Evolutionary conservation across 2,797 vertebrate species (phyloP), one percentile per base, ranked within the genome.

Genomic region (Cossypha dichroa): DNA sequence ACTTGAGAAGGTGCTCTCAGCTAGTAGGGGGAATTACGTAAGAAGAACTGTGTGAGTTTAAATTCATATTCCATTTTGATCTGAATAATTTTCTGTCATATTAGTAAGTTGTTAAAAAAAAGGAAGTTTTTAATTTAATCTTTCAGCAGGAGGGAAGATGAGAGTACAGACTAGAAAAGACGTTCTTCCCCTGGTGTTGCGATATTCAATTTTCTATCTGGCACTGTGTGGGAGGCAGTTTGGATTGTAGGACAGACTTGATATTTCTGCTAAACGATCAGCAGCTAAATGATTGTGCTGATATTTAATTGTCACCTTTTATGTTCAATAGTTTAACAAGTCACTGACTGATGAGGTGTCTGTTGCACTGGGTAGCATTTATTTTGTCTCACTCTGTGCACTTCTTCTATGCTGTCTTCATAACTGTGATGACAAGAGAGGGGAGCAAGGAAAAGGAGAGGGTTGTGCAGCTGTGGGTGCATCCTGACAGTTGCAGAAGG

Each of bases 291-390:
- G 87, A 75, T 85, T 59, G 70, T 73, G 55, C 63, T 92, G 89
- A n/a, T 93, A 94, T 76, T 93, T 96, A 86, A 78, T 94, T 93
- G 89, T 89, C 84, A 74, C 81, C 78, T 94, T 91, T 91, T 66
- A 56, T 70, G 72, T 92, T 92, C 89, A 58, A 48, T 85, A 87
- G 66, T 75, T 91, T 73, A 92, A 59, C 84, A 67, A 95, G 67
- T 76, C 68, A 23, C n/a, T 48, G 86, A 90, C 87, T 67, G 88
- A 86, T 88, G 78, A 76, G 64, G 25, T 43, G 45, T 64, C 68
- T 82, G 48, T 55, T 49, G 56, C 29, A 9, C 63, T 0, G 0
- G 46, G 60, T 59, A 68, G 41, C 74, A 26, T 91, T 90, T 78
- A 21, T 67, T 68, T 58, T 40, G 77, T 72, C 38, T 88, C 41